Conservation (phyloP, 1,140 invertebrate species). For the Zaprionus davidi region DNA sequence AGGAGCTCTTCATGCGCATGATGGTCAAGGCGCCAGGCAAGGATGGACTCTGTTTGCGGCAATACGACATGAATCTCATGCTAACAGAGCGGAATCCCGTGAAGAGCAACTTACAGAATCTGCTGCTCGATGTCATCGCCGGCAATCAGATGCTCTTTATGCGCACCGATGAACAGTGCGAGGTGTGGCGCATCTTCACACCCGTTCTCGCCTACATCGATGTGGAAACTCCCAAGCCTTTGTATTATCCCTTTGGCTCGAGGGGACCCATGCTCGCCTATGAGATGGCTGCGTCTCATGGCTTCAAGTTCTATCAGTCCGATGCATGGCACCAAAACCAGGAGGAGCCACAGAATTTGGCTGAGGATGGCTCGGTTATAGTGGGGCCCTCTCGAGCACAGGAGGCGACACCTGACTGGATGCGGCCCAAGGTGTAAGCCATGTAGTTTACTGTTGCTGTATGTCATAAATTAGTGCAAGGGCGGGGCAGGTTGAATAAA, state of each 20-base stretch:
- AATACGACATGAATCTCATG: constrained; percentile 49
- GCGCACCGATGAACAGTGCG: constrained; percentile 70
- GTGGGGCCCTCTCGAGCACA: constrained; percentile 23
- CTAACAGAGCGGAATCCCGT: constrained; percentile 23
- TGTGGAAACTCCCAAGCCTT: constrained; percentile 45
- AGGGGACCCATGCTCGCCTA: constrained; percentile 58
- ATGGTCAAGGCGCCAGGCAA: constrained; percentile 52
- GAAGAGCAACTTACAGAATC: constrained; percentile 2
- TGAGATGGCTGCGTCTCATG: constrained; percentile 39
- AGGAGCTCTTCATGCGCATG: constrained; percentile 66
- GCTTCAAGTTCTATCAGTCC: constrained; percentile 61
- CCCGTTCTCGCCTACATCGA: constrained; percentile 51
- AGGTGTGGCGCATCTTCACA: constrained; percentile 73
- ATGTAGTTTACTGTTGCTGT: constrained; percentile 18
- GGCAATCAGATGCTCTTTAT: constrained; percentile 66
- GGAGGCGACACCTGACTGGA: constrained; percentile 27
- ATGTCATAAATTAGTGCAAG: constrained; percentile 36
- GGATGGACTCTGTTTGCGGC: constrained; percentile 39
- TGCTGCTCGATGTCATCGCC: constrained; percentile 51
- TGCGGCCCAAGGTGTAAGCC: not conserved
- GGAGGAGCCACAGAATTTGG: not conserved
- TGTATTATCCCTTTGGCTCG: constrained; percentile 60
- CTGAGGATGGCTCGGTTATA: constrained; percentile 6
- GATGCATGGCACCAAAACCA: constrained; percentile 53
- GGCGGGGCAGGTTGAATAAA: constrained; percentile 44